Percentiles rank a stretch among this genome's conserved stretches.
These are phyloP conservation scores for Phyllotreta striolata DNA, from an alignment of 2,888 invertebrate genomes.

Conservation along the genomic window DNA sequence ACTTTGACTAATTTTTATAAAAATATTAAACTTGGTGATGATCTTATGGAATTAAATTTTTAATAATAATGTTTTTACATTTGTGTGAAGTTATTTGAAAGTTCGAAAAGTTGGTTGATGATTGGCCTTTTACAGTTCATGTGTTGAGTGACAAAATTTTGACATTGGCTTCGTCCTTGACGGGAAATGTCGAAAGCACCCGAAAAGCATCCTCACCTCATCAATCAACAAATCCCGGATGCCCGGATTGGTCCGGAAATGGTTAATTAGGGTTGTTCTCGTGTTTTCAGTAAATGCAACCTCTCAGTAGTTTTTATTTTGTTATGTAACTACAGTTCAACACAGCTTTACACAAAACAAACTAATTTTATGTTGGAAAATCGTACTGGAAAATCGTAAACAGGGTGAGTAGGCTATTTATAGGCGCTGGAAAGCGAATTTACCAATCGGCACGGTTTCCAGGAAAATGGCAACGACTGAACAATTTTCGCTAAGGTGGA, in stretches of 20 bases:
- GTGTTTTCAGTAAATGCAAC: constrained; percentile 42
- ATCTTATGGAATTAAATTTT: too few relatives aligned
- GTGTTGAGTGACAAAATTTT: neutral
- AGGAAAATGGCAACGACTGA: constrained; percentile 65
- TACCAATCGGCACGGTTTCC: neutral
- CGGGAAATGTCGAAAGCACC: neutral
- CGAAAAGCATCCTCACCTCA: constrained; percentile 19
- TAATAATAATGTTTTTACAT: too few relatives aligned
- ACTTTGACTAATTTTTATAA: too few relatives aligned
- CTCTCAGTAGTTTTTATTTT: constrained; percentile 49
- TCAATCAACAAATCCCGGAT: constrained; percentile 50
- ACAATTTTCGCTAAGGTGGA: constrained; percentile 80
- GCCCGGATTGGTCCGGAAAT: constrained; percentile 60
- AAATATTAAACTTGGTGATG: too few relatives aligned
- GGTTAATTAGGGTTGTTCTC: constrained; percentile 57
- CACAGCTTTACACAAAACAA: constrained; percentile 24
- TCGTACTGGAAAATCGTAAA: constrained; percentile 31
- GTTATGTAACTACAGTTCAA: constrained; percentile 50
- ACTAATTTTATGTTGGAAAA: constrained; percentile 6
- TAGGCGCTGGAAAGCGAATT: constrained; percentile 47
- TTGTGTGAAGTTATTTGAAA: neutral
- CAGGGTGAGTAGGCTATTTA: constrained; percentile 51
- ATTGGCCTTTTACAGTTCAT: neutral
- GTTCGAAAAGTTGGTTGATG: too few relatives aligned
- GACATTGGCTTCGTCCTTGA: constrained; percentile 9